A percentile compares a stretch with the other conserved stretches of the same genome.
phyloP scores from a whole-genome alignment of 2,888 invertebrate species.

The Oligia strigilis region DNA sequence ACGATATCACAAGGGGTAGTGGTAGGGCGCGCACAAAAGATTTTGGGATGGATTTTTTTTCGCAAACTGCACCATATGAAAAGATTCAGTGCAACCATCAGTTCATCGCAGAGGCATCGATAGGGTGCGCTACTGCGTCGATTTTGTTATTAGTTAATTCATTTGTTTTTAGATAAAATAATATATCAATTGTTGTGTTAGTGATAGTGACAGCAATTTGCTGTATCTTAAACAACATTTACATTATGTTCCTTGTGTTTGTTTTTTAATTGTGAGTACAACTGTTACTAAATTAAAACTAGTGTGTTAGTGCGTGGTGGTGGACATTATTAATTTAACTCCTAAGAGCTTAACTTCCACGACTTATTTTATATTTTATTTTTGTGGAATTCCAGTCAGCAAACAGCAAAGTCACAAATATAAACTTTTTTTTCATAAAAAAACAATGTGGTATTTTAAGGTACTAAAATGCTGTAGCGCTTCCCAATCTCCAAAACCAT shows the following conservation, averaged over 20 bases:
- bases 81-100: slow-evolving; percentile 80
- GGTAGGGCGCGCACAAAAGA: slow-evolving; percentile 87
- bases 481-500: slow-evolving; percentile 27
- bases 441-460: slow-evolving; percentile 32
- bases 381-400: neutral
- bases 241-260: slow-evolving; percentile 32
- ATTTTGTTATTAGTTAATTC: slow-evolving; percentile 62
- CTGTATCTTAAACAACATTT: slow-evolving; percentile 2
- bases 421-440: neutral
- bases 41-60: slow-evolving; percentile 89
- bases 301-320: neutral
- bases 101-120: slow-evolving; percentile 62
- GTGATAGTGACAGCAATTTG: slow-evolving; percentile 46
- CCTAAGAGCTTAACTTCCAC: neutral
- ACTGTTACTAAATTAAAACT: neutral
- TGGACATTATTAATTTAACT: neutral
- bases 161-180: slow-evolving; percentile 50
- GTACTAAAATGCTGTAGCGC: neutral
- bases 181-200: slow-evolving; percentile 50
- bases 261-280: slow-evolving; percentile 37
- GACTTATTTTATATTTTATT: neutral
- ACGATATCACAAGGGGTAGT: slow-evolving; percentile 83
- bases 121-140: slow-evolving; percentile 56
- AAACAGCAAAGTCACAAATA: neutral
- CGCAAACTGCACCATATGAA: slow-evolving; percentile 87